Conservation (phyloP, 2,888 invertebrate genomes). For the Pandemis heparana region DNA sequence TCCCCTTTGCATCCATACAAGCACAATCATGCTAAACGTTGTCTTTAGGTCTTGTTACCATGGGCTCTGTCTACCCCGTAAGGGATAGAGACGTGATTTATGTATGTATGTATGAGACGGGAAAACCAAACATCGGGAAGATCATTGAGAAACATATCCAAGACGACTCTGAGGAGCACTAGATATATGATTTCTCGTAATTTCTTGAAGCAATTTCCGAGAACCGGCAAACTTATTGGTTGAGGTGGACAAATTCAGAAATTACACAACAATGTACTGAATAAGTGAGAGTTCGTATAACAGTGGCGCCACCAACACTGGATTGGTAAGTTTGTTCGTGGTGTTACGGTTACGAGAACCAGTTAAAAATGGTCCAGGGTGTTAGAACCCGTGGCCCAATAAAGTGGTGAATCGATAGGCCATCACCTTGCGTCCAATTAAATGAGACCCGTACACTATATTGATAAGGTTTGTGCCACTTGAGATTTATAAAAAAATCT, state of each 20-base stretch:
- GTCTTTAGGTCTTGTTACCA: too few species aligned
- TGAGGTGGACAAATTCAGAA: neutral
- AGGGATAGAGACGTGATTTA: too few species aligned
- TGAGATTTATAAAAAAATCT: neutral
- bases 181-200: neutral
- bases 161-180: too few species aligned
- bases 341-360: neutral
- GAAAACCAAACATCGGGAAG: too few species aligned
- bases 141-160: too few species aligned
- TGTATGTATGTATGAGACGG: too few species aligned
- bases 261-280: neutral
- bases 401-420: constrained; percentile 43
- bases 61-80: too few species aligned
- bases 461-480: constrained; percentile 27
- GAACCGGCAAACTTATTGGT: neutral
- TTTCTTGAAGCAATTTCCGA: neutral
- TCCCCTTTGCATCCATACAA: too few species aligned
- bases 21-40: too few species aligned
- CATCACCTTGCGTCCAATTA: constrained; percentile 43
- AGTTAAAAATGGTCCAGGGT: constrained; percentile 10
- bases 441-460: constrained; percentile 38
- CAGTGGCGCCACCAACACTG: neutral
- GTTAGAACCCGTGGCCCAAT: constrained; percentile 40
- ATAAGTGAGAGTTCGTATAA: neutral
- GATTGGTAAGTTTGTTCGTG: neutral